phyloP scores from a whole-genome alignment of 2,797 vertebrate species.

The Parauchenoglanis ngamensis region DNA sequence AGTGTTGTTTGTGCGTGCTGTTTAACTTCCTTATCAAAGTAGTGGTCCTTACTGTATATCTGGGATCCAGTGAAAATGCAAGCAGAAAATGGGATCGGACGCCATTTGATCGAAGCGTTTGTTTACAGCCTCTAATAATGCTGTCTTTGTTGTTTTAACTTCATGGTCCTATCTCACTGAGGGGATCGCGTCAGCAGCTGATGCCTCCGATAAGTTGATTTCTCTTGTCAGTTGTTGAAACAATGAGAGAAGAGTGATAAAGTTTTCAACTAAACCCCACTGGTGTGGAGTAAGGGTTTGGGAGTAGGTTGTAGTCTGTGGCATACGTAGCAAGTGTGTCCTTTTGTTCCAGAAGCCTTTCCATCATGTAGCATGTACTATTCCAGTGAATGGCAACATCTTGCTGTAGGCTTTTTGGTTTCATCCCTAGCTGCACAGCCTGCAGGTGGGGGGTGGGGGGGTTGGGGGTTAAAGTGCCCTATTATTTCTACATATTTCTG shows the following conservation, averaged over 20 bases:
- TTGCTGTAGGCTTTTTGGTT: background rate
- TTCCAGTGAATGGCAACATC: background rate
- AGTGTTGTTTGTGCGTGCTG: too few relatives aligned
- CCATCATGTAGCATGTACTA: background rate
- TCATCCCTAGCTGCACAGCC: background rate
- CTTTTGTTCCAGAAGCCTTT: conserved; percentile 39
- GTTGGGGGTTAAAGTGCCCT: background rate
- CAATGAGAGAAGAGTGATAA: conserved; percentile 15
- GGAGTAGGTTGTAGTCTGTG: conserved; percentile 29
- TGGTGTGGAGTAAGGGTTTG: conserved; percentile 24
- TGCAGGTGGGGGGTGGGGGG: background rate
- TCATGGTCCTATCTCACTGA: too few relatives aligned
- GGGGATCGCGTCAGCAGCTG: background rate
- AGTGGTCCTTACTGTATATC: too few relatives aligned
- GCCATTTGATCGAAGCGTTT: too few relatives aligned
- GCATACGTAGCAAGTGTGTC: conserved; percentile 15
- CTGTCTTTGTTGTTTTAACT: too few relatives aligned
- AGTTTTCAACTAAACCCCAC: conserved; percentile 21
- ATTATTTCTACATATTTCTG: too few relatives aligned
- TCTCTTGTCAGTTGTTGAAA: conserved; percentile 27
- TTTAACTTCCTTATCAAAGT: too few relatives aligned
- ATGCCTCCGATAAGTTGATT: conserved; percentile 6
- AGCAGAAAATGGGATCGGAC: too few relatives aligned
- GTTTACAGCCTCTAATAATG: too few relatives aligned
- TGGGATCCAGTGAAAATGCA: too few relatives aligned